These are phyloP conservation scores for Melanophora roralis DNA, from an alignment of 2,888 invertebrate genomes.

Conservation along the genomic window DNA sequence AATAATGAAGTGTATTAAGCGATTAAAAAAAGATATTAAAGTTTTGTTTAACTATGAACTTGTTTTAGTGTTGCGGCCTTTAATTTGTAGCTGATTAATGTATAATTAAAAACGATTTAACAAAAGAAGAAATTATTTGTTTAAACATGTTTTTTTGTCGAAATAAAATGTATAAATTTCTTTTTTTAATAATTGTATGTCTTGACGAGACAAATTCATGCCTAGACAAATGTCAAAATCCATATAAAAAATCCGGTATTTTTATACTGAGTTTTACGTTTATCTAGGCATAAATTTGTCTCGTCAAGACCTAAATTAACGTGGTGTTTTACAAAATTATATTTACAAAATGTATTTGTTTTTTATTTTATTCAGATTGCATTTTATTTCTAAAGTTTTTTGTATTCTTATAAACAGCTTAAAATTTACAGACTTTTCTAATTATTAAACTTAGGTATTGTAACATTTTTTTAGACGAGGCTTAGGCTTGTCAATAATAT, in stretches of 20 bases:
- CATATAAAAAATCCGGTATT: too few species aligned
- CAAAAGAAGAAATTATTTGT: not conserved
- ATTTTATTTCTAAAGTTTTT: slow-evolving; percentile 9
- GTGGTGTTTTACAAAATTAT: slow-evolving; percentile 35
- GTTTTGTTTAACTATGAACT: not conserved
- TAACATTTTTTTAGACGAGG: slow-evolving; percentile 54
- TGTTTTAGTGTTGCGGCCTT: not conserved
- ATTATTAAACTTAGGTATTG: slow-evolving; percentile 58
- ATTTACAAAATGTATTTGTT: slow-evolving; percentile 40
- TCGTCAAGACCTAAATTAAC: too few species aligned
- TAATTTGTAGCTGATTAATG: not conserved
- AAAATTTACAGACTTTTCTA: slow-evolving; percentile 50
- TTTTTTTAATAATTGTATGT: too few species aligned
- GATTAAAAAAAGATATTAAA: slow-evolving; percentile 15
- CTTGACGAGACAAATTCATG: too few species aligned
- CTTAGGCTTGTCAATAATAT: too few species aligned
- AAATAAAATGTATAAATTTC: too few species aligned
- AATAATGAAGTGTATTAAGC: slow-evolving; percentile 22
- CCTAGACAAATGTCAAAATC: too few species aligned
- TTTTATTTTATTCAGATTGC: not conserved
- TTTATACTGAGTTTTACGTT: too few species aligned
- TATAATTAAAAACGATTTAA: slow-evolving; percentile 6
- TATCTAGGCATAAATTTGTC: too few species aligned
- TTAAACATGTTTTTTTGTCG: not conserved
- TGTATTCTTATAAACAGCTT: slow-evolving; percentile 37